Percentiles rank a stretch among this genome's conserved stretches.
These are phyloP conservation scores for Leptopilina boulardi DNA, from an alignment of 1,140 invertebrate species.

Conservation along the genomic window DNA sequence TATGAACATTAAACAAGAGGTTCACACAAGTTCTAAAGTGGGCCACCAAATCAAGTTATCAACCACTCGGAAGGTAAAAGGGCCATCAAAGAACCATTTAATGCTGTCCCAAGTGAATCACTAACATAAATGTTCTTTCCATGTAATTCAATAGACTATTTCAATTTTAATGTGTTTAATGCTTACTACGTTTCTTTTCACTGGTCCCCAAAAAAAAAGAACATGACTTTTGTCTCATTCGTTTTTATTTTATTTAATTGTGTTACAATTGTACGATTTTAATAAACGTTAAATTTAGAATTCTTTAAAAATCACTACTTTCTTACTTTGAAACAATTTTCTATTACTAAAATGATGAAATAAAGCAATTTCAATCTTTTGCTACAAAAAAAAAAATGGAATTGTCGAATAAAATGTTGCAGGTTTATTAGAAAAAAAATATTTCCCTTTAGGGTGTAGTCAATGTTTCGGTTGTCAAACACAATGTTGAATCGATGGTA, in stretches of 20 bases:
- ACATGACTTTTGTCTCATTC: not conserved
- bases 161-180: not conserved
- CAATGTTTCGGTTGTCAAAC: not conserved
- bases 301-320: no score
- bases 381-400: no score
- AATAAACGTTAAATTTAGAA: no score
- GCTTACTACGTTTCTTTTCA: not conserved
- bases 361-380: no score
- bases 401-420: no score
- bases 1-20: slow-evolving; percentile 13
- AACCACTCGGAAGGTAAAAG: slow-evolving; percentile 63
- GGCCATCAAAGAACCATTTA: slow-evolving; percentile 65
- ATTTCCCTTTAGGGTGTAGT: not conserved
- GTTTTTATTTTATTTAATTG: no score
- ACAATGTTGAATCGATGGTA: slow-evolving; percentile 45
- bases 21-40: slow-evolving; percentile 62
- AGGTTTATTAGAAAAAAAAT: not conserved
- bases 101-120: slow-evolving; percentile 61
- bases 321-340: no score
- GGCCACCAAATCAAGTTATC: slow-evolving; percentile 65
- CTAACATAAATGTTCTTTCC: slow-evolving; percentile 31
- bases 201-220: not conserved
- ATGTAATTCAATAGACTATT: not conserved
- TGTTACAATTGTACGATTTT: no score
- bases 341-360: no score